phyloP scores from a whole-genome alignment of 2,888 invertebrate genomes.

The Ceramica pisi region DNA sequence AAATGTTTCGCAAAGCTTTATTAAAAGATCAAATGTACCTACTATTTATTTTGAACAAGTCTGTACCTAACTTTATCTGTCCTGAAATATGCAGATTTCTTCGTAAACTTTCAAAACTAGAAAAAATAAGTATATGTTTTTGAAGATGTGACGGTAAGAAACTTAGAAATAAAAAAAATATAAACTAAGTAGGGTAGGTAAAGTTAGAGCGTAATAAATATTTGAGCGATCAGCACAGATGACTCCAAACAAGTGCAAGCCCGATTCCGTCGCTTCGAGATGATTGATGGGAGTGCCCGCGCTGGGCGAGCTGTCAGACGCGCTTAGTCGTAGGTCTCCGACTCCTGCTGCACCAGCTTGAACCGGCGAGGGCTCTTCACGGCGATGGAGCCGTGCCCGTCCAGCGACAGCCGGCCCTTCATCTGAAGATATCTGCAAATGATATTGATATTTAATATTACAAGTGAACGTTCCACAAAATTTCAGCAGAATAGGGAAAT shows the following conservation, averaged over 20 bases:
- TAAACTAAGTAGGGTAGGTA: constrained; percentile 26
- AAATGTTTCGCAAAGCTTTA: not conserved
- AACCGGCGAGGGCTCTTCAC: constrained; percentile 96
- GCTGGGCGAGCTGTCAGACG: not conserved
- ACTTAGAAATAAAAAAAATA: constrained; percentile 21
- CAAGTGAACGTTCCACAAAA: not conserved
- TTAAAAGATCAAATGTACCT: not conserved
- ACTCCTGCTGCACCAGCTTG: constrained; percentile 97
- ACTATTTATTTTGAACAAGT: constrained; percentile 8
- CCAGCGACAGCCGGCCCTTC: constrained; percentile 93
- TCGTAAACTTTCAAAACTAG: constrained; percentile 40
- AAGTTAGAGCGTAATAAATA: constrained; percentile 45
- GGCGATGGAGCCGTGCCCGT: constrained; percentile 94
- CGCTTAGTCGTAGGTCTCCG: constrained; percentile 95
- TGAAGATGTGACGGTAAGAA: constrained; percentile 24
- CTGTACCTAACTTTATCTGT: not conserved
- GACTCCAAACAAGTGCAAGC: constrained; percentile 53
- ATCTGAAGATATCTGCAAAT: constrained; percentile 92
- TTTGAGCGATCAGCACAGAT: constrained; percentile 63
- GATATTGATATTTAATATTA: not conserved
- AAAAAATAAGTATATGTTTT: constrained; percentile 41
- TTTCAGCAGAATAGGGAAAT: not conserved
- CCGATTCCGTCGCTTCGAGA: constrained; percentile 43
- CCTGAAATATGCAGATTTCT: constrained; percentile 15
- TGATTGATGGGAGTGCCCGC: constrained; percentile 21